Evolutionary conservation across 2,888 invertebrate species (phyloP), one percentile per base, ranked within the genome.

Genomic region (Orthonevra nobilis): DNA sequence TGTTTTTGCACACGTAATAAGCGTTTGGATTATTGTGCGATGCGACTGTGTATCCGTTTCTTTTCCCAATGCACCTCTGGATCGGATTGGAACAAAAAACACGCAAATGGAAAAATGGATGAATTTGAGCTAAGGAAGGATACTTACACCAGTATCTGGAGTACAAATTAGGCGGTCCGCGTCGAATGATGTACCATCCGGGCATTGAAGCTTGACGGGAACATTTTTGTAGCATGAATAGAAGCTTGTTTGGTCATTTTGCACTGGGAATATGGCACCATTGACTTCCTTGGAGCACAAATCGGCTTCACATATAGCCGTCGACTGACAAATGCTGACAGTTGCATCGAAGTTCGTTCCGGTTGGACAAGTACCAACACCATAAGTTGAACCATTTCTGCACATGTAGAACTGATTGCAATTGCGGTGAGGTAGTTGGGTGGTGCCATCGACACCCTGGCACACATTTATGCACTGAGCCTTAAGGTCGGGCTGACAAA

Each of bases 381-480:
- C 52, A 0, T 84, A 70, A 2, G 83, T 81, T 1, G 32, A 4
- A 0, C 85, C 83, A 10, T 83, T 81, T 9, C 82, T 82, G 44
- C 87, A 87, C 7, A 83, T 81, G 26, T 82, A 87, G 81, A 84
- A 87, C 14, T 86, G 81, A 6, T 81, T 81, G 46, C 87, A 87
- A n/a, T 84, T 83, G 1, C 87, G 85, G 82, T 87, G 83, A 0
- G 86, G 82, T 7, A 84, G 69, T 0, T 69, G 44, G 1, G 30
- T 10, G 3, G 32, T 40, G 2, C 48, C 60, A 0, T 14, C 63
- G 6, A 79, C 70, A 12, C 83, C 81, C 34, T 60, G 81, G 58
- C 87, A 87, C 0, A 86, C 86, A 81, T 86, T 85, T 1, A 85
- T 82, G 54, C 87, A 87, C 1, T 52, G 52, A 4, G 84, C 88